Evolutionary conservation across 2,113 vertebrate species (phyloP).

Genomic region (Sporophila hypoxantha): DNA sequence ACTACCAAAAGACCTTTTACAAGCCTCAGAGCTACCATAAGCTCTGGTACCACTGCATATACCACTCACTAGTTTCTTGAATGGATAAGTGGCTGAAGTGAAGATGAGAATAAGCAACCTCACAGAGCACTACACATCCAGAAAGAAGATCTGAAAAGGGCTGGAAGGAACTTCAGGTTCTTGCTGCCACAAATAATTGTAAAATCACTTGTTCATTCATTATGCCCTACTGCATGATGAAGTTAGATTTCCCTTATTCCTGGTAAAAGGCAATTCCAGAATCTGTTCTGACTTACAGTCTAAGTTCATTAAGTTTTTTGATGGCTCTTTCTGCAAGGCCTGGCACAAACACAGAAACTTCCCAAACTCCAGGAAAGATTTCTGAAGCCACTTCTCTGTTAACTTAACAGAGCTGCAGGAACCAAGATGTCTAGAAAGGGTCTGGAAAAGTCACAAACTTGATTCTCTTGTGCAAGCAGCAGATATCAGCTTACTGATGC

Average conservation of each 20-base stretch:
- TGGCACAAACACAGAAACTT: neutral
- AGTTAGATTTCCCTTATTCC: neutral
- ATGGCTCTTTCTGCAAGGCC: neutral
- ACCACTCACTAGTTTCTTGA: neutral
- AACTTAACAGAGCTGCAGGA: neutral
- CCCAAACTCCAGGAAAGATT: neutral
- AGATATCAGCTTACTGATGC: neutral
- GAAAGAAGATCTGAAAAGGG: neutral
- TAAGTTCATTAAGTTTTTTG: neutral
- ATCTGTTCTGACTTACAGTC: neutral
- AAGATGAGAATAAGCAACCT: neutral
- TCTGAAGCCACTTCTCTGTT: neutral
- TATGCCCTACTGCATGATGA: neutral
- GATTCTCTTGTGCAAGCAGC: neutral
- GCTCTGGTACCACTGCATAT: neutral
- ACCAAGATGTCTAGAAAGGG: neutral
- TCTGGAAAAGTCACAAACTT: neutral
- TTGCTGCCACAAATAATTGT: neutral
- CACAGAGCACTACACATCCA: neutral
- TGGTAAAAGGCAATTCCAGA: neutral
- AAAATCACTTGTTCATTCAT: neutral
- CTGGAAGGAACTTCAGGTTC: neutral
- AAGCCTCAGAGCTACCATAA: neutral
- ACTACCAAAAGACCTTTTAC: neutral
- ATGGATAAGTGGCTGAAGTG: neutral